A percentile compares a stretch with the other conserved stretches of the same genome.
phyloP scores from a whole-genome alignment of 2,797 vertebrate genomes.

The Rhynchotus rufescens region DNA sequence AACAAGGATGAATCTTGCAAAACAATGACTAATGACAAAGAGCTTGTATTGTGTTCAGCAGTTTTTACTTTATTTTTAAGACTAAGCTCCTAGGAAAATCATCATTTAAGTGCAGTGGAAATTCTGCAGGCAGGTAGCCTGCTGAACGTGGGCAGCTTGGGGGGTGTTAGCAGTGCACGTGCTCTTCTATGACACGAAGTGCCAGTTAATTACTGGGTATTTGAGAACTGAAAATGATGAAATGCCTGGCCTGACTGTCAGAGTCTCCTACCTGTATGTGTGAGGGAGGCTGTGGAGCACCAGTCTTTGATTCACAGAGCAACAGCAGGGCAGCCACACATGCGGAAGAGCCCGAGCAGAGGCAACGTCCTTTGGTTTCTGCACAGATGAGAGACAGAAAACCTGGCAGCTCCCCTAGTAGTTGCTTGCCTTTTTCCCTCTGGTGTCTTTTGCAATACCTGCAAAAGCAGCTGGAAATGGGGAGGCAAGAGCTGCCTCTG shows the following conservation, averaged over 20 bases:
- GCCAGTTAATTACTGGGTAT: neutral
- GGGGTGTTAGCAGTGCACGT: neutral
- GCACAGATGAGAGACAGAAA: neutral
- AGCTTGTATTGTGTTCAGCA: neutral
- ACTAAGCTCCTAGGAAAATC: neutral
- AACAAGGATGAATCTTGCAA: neutral
- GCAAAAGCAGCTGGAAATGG: neutral
- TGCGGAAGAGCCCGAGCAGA: neutral
- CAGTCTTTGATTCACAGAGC: slow-evolving; percentile 33
- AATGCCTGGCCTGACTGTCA: slow-evolving; percentile 19
- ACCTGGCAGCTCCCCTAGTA: neutral
- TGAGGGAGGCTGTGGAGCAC: neutral
- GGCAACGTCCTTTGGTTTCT: neutral
- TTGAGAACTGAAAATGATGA: slow-evolving; percentile 27
- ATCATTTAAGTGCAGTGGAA: neutral
- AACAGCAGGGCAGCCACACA: neutral
- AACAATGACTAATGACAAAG: neutral
- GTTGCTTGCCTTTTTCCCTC: neutral
- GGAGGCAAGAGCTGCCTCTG: neutral
- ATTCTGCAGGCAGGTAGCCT: neutral
- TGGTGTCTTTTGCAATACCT: neutral
- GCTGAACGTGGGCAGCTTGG: rapidly evolving
- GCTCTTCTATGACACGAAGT: neutral
- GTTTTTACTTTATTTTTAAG: neutral
- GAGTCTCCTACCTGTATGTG: slow-evolving; percentile 7